Base-by-base conservation (phyloP, 2,797 vertebrate species). In the Clamator glandarius region DNA sequence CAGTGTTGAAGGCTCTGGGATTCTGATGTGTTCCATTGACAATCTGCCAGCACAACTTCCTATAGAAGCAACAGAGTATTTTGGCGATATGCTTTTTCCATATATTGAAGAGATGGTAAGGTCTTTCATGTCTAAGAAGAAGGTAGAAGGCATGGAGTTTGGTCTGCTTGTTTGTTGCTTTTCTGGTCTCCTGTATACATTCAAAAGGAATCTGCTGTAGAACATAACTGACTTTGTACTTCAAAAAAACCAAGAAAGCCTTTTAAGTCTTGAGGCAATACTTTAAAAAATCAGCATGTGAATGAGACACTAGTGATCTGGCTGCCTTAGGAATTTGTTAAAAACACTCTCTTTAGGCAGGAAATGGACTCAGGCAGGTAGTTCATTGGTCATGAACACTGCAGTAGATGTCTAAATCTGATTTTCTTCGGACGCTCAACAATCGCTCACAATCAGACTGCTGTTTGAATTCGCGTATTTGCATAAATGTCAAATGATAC, bases 61-160 rank as follows among this genome's bases (percentile, higher is more conserved):
- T 23, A 98, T 99, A 61, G 99, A 99, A 96, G 98, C 99, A 80
- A 99, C 99, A 0, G 99, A 99, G 90, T 99, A 98, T 95, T 99
- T 99, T 87, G 99, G 99, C 36, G 99, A 99, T 95, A 97, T 98
- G 77, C 98, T 99, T 90, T 99, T 99, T 92, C 99, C 99, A 5
- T 99, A 99, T 91, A 98, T 99, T 82, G 99, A 99, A 98, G 99
- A 99, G 98, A 99, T 99, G 99, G 99, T 99, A 98, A 99, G 99
- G 84, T 31, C 35, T 67, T 50, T 18, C 19, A 26, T 62, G 35
- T 55, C 41, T 3, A 6, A 52, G 8, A 36, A 14, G 42, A 69
- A 48, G 57, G 75, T 67, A 89, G 54, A 91, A 87, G 10, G 5
- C 63, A 75, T 12, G 7, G 74, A 69, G 16, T 73, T 54, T 35